These are phyloP conservation scores for Gastrophysa polygoni DNA, from an alignment of 2,888 invertebrate species.

Conservation along the genomic window DNA sequence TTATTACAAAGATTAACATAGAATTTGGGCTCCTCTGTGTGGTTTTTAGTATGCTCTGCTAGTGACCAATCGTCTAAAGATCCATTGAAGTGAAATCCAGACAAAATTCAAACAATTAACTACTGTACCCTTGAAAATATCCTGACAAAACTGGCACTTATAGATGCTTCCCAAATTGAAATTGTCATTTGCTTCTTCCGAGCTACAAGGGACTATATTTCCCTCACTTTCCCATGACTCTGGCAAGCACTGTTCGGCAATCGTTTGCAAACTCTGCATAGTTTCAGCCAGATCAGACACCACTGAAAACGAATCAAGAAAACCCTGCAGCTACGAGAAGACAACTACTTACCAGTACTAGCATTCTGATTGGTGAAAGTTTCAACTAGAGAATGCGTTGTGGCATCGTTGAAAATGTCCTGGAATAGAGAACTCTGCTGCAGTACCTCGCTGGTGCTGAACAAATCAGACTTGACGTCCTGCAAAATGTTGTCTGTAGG, in stretches of 20 bases:
- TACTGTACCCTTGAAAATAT: slow-evolving; percentile 51
- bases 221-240: slow-evolving; percentile 55
- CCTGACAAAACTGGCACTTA: slow-evolving; percentile 55
- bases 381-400: slow-evolving; percentile 52
- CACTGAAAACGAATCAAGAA: slow-evolving; percentile 31
- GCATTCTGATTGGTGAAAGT: slow-evolving; percentile 51
- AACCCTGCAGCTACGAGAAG: neutral
- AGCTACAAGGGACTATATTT: slow-evolving; percentile 47
- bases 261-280: slow-evolving; percentile 56
- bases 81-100: too few species aligned
- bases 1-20: slow-evolving; percentile 52
- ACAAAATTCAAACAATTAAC: too few species aligned
- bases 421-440: slow-evolving; percentile 54
- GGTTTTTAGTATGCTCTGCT: slow-evolving; percentile 54
- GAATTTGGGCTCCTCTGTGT: slow-evolving; percentile 52
- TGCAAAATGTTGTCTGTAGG: slow-evolving; percentile 42
- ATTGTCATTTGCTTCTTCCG: slow-evolving; percentile 45
- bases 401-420: slow-evolving; percentile 55
- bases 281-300: slow-evolving; percentile 55
- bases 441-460: slow-evolving; percentile 50
- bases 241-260: slow-evolving; percentile 57
- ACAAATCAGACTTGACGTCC: slow-evolving; percentile 50
- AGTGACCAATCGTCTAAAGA: slow-evolving; percentile 54
- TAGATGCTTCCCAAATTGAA: slow-evolving; percentile 50
- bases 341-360: slow-evolving; percentile 46